phyloP scores from a whole-genome alignment of 1,140 invertebrate species.

The Drosophila varians region DNA sequence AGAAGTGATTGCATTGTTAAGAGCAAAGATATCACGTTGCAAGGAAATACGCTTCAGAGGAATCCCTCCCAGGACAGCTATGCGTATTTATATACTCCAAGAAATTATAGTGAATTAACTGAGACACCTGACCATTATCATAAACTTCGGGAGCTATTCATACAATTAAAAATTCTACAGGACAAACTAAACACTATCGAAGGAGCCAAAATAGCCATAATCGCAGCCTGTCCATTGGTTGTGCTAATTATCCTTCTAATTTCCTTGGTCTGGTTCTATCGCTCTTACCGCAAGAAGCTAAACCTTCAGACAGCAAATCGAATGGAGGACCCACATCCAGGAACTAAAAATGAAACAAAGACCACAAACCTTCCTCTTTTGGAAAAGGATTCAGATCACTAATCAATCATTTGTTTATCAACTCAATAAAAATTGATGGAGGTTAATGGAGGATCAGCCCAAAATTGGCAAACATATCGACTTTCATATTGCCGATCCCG shows the following conservation, averaged over 20 bases:
- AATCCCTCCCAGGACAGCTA: not conserved
- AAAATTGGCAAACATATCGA: no score
- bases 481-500: no score
- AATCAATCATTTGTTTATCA: not conserved
- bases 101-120: not conserved
- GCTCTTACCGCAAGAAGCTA: not conserved
- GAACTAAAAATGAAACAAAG: not conserved
- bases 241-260: not conserved
- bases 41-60: not conserved
- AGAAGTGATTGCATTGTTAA: conserved; percentile 13
- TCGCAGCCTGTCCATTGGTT: conserved; percentile 1
- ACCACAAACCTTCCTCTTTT: conserved; percentile 17
- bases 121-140: not conserved
- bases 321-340: no score
- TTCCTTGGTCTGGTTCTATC: conserved; percentile 10
- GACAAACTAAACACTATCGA: not conserved
- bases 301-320: not conserved
- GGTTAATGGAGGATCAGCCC: no score
- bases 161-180: not conserved
- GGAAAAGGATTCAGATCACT: conserved; percentile 1
- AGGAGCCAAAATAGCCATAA: not conserved
- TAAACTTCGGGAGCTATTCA: not conserved
- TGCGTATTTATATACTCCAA: not conserved
- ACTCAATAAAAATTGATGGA: not conserved
- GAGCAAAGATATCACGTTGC: not conserved